Conservation (phyloP, 2,113 vertebrate genomes). For the Miniopterus natalensis region DNA sequence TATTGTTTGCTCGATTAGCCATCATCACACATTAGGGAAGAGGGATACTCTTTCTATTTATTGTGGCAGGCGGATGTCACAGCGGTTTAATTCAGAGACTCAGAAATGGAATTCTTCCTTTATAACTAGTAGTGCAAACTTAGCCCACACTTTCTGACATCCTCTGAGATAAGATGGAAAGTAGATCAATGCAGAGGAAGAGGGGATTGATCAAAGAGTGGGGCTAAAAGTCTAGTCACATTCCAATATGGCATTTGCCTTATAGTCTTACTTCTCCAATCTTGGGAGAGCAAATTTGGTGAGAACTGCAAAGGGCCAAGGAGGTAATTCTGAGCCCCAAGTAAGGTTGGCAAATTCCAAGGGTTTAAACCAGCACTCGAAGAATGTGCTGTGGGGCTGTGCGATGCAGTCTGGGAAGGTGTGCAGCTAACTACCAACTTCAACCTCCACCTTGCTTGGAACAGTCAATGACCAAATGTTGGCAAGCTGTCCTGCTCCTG, state of each 20-base stretch:
- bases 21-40: neutral
- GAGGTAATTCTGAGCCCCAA: neutral
- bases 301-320: neutral
- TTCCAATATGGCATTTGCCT: neutral
- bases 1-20: neutral
- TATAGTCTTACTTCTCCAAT: neutral
- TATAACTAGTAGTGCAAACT: neutral
- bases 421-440: neutral
- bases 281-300: neutral
- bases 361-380: neutral
- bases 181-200: neutral
- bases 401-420: neutral
- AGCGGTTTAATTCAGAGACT: neutral
- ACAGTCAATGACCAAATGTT: neutral
- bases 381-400: neutral
- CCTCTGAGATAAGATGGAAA: neutral
- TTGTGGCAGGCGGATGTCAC: neutral
- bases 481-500: neutral
- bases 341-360: neutral
- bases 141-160: neutral
- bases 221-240: neutral
- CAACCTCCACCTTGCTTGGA: neutral
- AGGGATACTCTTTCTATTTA: neutral
- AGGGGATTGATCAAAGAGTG: neutral
- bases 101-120: conserved; percentile 44